Base-by-base conservation (phyloP, 2,113 vertebrate genomes). In the Pachyramphus minor region DNA sequence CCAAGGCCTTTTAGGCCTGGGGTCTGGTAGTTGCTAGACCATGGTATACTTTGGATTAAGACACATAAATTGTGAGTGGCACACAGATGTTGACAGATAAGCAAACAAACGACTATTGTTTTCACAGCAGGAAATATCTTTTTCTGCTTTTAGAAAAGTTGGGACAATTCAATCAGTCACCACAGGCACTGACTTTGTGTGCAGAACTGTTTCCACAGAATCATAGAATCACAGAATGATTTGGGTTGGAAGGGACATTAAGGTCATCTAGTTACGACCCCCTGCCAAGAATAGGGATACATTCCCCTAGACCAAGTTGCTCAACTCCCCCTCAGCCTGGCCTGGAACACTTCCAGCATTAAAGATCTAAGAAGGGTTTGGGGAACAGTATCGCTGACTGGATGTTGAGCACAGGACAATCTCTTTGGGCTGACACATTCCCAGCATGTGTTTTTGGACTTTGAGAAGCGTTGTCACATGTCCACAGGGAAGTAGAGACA, bases 261-360 rank as follows among this genome's bases (percentile, higher is more conserved):
- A 75, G 10, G 21, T 60, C 53, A 12, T 30, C 53, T 47, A 60
- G 45, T 55, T 75, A 13, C n/a, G 35, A 14, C 4, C 11, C 22
- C 24, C 42, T 18, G 33, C 27, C 11, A 53, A 0, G 0, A 16
- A 19, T 20, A 75, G n/a, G 20, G 45, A 60, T 24, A 39, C 5
- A 19, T 59, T 52, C 37, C 68, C 45, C 28, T 17, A 45, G 52
- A 74, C 39, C 62, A 53, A 60, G 11, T 17, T 68, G 33, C 8
- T n/a, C 24, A 41, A 45, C 12, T 75, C 7, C 33, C 64, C 28
- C 52, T 53, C 17, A 75, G n/a, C 53, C 45, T 47, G 45, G n/a
- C 11, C 15, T 52, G 67, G 39, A 30, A 41, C 20, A 45, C 16
- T 18, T 75, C 20, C 42, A 85, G 41, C 16, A 28, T 73, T 80